These are phyloP conservation scores for Tenodera sinensis DNA, from an alignment of 2,888 invertebrate genomes.

Conservation along the genomic window DNA sequence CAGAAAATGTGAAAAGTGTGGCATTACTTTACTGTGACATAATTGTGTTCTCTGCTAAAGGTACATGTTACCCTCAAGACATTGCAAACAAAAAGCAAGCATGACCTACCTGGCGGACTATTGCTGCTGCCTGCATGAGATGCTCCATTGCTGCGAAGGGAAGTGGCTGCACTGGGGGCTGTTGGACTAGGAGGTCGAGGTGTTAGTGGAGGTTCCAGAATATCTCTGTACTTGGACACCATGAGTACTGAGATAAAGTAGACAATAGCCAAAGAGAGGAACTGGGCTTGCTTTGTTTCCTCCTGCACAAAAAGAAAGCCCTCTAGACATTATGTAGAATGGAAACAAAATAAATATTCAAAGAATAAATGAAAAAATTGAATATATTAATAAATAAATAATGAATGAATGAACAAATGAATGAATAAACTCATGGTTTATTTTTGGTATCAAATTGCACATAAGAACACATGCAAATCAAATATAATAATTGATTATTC, in stretches of 20 bases:
- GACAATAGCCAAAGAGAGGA: conserved; percentile 96
- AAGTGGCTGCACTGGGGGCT: conserved; percentile 46
- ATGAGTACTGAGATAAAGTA: conserved; percentile 99
- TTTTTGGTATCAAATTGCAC: no score
- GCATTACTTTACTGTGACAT: background rate
- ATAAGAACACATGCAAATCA: no score
- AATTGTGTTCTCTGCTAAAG: background rate
- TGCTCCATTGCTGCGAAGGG: conserved; percentile 50
- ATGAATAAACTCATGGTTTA: no score
- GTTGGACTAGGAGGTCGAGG: conserved; percentile 61
- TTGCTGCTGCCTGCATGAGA: conserved; percentile 41
- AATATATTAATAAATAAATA: no score
- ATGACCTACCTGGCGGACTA: conserved; percentile 56
- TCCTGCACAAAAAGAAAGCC: conserved; percentile 63
- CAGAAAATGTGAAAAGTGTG: background rate
- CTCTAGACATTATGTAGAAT: background rate
- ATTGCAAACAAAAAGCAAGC: background rate
- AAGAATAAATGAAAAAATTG: no score
- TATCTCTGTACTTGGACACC: conserved; percentile 99
- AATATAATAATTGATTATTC: no score
- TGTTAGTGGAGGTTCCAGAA: conserved; percentile 87
- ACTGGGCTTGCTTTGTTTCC: conserved; percentile 99
- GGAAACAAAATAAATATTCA: background rate
- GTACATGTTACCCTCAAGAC: background rate
- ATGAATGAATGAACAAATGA: no score